Percentiles rank a stretch among this genome's conserved stretches.
Conservation (phyloP, 1,140 invertebrate species). For the Aphidius ervi region DNA sequence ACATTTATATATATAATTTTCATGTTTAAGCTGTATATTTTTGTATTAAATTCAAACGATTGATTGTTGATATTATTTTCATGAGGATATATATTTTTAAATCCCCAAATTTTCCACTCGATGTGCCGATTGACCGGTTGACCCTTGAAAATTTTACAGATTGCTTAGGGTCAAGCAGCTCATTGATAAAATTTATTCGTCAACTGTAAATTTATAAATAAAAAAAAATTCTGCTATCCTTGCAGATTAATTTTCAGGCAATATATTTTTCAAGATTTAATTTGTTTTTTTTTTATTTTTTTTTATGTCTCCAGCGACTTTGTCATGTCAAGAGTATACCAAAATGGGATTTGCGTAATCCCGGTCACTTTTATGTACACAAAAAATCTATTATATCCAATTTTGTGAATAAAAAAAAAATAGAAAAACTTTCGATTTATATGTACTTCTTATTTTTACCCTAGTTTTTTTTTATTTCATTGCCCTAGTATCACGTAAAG, state of each 20-base stretch:
- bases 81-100: slow-evolving; percentile 18
- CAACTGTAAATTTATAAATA: not conserved
- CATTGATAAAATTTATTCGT: not conserved
- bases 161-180: not conserved
- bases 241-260: not conserved
- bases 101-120: slow-evolving; percentile 41
- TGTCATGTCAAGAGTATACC: slow-evolving; percentile 12
- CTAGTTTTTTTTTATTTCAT: slow-evolving; percentile 17
- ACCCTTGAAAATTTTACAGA: slow-evolving; percentile 26
- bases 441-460: slow-evolving; percentile 13
- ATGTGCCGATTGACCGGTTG: slow-evolving; percentile 23
- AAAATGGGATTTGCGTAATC: slow-evolving; percentile 49
- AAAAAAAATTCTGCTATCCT: not conserved
- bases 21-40: not conserved
- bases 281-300: slow-evolving; percentile 4
- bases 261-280: slow-evolving; percentile 13
- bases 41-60: slow-evolving; percentile 29
- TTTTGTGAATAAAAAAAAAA: slow-evolving; percentile 24
- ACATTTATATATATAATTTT: too few species aligned
- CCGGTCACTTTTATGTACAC: slow-evolving; percentile 41
- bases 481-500: slow-evolving; percentile 29
- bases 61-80: slow-evolving; percentile 32
- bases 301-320: not conserved
- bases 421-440: slow-evolving; percentile 15
- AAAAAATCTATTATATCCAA: slow-evolving; percentile 31